Base-by-base conservation (phyloP, 2,888 invertebrate genomes). In the Gonocerus acuteangulatus region DNA sequence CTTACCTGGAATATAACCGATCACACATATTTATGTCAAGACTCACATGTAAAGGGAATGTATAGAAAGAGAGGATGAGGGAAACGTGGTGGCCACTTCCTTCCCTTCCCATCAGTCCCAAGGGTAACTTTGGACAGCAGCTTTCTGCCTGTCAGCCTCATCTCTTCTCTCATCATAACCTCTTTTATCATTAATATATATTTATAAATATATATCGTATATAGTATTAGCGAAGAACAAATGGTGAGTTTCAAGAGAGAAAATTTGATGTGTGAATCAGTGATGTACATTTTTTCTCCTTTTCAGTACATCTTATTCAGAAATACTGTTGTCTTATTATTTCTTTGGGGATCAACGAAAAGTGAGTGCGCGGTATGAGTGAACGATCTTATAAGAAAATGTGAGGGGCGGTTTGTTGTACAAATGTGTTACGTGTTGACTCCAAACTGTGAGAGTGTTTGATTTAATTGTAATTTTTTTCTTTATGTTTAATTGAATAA, bases 231-330 rank as follows among this genome's bases (percentile, higher is more conserved):
- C 23, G 45, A 44, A 57, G 57, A 57, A 57, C 57, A 57, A 47
- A 57, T 57, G 57, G 44, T 57, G 57, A 57, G 45, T 34, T 44
- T 47, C 57, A 57, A 57, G 54, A 54, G 42, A 54, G 39, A 54
- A 54, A 54, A 54, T 54, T 22, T 42, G 54, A 54, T 21, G 45
- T 57, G 57, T 57, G 57, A 42, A 42, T 45, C 57, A 57, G 57
- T 57, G 54, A 39, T 57, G 27, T 36, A 47, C 47, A 19, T 21
- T 16, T 45, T 45, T 57, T 27, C 15, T 54, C 32, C 23, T 54
- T 54, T 51, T 51, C 19, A 51, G 34, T 19, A 34, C 36, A 54
- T 11, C 21, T 54, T 39, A 19, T 19, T 42, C 42, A 22, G 23
- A 9, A 34, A 23, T 23, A 54, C 36, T 34, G 22, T 22, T 23